phyloP scores from a whole-genome alignment of 2,888 invertebrate species.

The Spatulosminthurus flaviceps region DNA sequence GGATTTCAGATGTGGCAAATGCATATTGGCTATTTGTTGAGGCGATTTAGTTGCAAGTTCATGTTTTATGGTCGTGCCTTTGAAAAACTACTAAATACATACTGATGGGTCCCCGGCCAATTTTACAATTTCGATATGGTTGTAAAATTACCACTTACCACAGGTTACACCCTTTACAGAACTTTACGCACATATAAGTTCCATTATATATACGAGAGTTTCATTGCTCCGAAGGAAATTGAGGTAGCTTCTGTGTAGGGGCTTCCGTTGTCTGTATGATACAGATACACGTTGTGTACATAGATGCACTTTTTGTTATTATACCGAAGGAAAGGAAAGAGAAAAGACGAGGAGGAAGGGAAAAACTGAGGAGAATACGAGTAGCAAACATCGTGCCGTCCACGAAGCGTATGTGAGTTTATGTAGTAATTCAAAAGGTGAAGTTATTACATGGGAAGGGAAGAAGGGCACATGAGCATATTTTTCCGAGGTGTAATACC shows the following conservation, averaged over 20 bases:
- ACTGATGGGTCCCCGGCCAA: conserved; percentile 33
- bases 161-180: conserved; percentile 1
- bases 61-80: conserved; percentile 29
- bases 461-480: conserved; percentile 13
- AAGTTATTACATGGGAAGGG: not conserved
- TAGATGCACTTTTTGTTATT: not conserved
- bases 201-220: not conserved
- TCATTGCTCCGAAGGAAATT: conserved; percentile 15
- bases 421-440: not conserved
- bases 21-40: conserved; percentile 19
- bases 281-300: not conserved
- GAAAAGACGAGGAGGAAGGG: not conserved
- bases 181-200: not conserved
- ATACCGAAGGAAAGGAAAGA: not conserved
- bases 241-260: not conserved
- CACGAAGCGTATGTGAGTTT: not conserved
- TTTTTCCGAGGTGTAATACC: conserved; percentile 6
- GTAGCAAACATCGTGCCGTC: not conserved
- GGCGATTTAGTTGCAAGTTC: conserved; percentile 29
- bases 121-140: conserved; percentile 35
- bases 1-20: not conserved
- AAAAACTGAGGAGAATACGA: not conserved
- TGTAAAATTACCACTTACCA: conserved; percentile 38
- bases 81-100: conserved; percentile 28
- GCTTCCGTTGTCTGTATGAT: not conserved